These are phyloP conservation scores for Maconellicoccus hirsutus DNA, from an alignment of 1,140 invertebrate species.

Conservation along the genomic window DNA sequence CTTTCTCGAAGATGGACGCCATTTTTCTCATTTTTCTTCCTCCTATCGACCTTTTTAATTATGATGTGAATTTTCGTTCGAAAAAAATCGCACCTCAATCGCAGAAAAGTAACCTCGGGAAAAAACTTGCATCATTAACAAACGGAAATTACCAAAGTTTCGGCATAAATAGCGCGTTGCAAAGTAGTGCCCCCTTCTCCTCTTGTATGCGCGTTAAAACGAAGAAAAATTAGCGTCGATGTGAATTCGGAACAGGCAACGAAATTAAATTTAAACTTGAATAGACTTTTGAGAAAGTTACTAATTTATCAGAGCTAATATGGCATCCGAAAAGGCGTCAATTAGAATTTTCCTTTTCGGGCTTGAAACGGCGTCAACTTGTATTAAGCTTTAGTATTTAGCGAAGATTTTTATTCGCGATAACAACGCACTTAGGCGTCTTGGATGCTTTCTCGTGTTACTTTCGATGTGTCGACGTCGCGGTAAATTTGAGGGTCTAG, in stretches of 20 bases:
- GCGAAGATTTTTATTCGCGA: background rate
- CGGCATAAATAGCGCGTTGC: background rate
- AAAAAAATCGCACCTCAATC: background rate
- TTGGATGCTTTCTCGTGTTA: no score
- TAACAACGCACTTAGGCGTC: no score
- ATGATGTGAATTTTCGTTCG: no score
- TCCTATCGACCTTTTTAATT: no score
- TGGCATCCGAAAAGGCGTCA: constrained; percentile 6
- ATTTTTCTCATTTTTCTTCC: no score
- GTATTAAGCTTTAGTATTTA: background rate
- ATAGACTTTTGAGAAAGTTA: constrained; percentile 9
- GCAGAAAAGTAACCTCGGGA: background rate
- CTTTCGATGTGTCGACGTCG: no score
- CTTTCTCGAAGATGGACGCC: no score
- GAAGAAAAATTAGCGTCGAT: constrained; percentile 8
- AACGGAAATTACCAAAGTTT: background rate
- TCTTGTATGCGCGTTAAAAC: no score
- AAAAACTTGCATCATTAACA: background rate
- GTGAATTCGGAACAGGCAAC: background rate
- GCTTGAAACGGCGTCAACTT: background rate
- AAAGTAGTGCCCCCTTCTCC: no score
- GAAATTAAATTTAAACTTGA: constrained; percentile 10
- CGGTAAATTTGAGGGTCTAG: no score
- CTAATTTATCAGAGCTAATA: constrained; percentile 9
- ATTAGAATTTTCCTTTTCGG: constrained; percentile 1